Percentiles rank a stretch among this genome's conserved stretches.
These are phyloP conservation scores for Monodelphis domestica DNA, from an alignment of 2,797 vertebrate species.

Conservation along the genomic window DNA sequence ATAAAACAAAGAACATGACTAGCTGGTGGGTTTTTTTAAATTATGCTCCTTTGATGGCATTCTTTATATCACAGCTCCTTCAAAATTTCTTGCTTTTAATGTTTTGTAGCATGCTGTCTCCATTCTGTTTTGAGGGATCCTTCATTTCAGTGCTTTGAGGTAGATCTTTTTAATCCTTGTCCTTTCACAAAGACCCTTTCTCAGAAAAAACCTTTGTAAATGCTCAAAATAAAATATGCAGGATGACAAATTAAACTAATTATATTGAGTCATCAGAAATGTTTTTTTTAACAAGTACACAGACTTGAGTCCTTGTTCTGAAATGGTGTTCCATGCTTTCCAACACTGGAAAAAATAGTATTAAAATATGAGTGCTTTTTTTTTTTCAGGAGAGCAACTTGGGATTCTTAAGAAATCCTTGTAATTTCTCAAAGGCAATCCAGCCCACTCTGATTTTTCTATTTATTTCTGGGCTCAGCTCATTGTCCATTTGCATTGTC, in stretches of 20 bases:
- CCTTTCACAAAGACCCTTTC: neutral
- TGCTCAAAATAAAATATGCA: neutral
- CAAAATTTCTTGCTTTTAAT: neutral
- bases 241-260: neutral
- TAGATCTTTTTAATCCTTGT: neutral
- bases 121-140: neutral
- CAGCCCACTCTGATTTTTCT: neutral
- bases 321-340: neutral
- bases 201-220: neutral
- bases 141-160: neutral
- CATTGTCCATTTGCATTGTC: neutral
- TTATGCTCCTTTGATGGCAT: neutral
- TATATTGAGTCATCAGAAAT: neutral
- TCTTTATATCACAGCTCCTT: neutral
- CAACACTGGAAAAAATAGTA: neutral
- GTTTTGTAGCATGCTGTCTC: neutral
- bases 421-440: neutral
- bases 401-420: neutral
- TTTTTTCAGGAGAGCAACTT: neutral
- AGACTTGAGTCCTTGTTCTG: neutral
- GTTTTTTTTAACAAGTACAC: neutral
- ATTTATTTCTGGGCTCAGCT: neutral
- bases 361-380: neutral
- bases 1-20: neutral
- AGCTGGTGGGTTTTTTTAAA: neutral